These are phyloP conservation scores for Thinocorus orbignyianus DNA, from an alignment of 2,113 vertebrate species.

Conservation along the genomic window DNA sequence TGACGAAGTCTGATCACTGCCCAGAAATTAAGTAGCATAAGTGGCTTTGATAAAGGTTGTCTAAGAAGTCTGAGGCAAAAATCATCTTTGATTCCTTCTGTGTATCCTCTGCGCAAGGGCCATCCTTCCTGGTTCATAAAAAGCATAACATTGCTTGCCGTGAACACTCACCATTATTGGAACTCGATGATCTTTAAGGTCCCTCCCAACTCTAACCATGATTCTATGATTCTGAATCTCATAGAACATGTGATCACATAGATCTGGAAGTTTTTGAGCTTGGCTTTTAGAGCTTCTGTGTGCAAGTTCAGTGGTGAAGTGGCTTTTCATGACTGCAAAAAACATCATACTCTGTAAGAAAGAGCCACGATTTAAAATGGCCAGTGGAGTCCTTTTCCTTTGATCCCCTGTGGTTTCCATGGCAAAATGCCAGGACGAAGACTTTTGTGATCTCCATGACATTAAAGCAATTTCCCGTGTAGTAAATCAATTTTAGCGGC, in stretches of 20 bases:
- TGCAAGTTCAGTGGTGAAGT: not conserved
- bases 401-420: not conserved
- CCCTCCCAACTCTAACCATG: too few relatives aligned
- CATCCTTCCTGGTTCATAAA: not conserved
- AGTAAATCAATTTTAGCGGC: not conserved
- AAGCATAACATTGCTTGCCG: not conserved
- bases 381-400: not conserved
- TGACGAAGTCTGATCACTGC: not conserved
- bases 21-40: not conserved
- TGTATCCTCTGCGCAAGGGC: not conserved
- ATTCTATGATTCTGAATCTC: not conserved
- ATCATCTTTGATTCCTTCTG: not conserved
- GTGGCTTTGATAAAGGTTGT: not conserved
- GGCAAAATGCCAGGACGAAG: not conserved
- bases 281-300: not conserved
- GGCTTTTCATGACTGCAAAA: not conserved
- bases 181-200: too few relatives aligned
- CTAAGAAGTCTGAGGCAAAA: not conserved
- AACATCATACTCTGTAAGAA: not conserved
- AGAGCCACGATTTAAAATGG: not conserved
- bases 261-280: not conserved
- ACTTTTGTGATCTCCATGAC: not conserved
- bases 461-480: not conserved
- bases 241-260: rapidly evolving
- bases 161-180: rapidly evolving